phyloP scores from a whole-genome alignment of 2,888 invertebrate genomes.

The Macaria liturata region DNA sequence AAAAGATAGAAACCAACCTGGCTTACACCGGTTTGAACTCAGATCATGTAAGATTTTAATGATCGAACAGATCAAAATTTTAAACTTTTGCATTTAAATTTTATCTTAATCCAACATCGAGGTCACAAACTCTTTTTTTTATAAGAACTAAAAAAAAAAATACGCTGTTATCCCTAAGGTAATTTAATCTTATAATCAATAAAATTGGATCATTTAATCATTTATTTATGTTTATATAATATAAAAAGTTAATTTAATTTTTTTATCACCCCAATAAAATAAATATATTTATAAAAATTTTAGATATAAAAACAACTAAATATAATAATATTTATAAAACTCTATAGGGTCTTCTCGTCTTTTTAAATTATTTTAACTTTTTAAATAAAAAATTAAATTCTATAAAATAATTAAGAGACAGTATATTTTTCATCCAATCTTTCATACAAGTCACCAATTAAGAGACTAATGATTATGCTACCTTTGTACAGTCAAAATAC shows the following conservation, averaged over 20 bases:
- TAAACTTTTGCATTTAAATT: conserved; percentile 86
- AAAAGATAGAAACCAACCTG: conserved; percentile 94
- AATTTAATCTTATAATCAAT: conserved; percentile 87
- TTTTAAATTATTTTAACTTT: conserved; percentile 86
- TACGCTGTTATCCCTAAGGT: conserved; percentile 94
- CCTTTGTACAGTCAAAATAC: conserved; percentile 91
- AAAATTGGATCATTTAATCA: conserved; percentile 82
- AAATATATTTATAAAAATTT: conserved; percentile 52
- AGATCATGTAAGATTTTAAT: conserved; percentile 94
- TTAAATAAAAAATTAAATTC: conserved; percentile 81
- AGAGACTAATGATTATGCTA: conserved; percentile 90
- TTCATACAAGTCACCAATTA: conserved; percentile 92
- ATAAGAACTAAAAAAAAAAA: conserved; percentile 89
- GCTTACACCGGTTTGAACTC: conserved; percentile 94
- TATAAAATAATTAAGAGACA: conserved; percentile 75
- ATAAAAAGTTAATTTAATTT: conserved; percentile 84
- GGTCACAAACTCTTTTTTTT: conserved; percentile 90
- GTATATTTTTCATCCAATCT: conserved; percentile 86
- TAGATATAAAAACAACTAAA: conserved; percentile 57
- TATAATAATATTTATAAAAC: conserved; percentile 78
- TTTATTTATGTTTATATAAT: conserved; percentile 53
- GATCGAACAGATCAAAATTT: conserved; percentile 91
- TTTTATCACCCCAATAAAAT: conserved; percentile 87
- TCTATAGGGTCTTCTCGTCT: conserved; percentile 93
- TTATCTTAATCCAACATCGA: conserved; percentile 94